Conservation (phyloP, 2,888 invertebrate species). For the Hyppa rectilinea region DNA sequence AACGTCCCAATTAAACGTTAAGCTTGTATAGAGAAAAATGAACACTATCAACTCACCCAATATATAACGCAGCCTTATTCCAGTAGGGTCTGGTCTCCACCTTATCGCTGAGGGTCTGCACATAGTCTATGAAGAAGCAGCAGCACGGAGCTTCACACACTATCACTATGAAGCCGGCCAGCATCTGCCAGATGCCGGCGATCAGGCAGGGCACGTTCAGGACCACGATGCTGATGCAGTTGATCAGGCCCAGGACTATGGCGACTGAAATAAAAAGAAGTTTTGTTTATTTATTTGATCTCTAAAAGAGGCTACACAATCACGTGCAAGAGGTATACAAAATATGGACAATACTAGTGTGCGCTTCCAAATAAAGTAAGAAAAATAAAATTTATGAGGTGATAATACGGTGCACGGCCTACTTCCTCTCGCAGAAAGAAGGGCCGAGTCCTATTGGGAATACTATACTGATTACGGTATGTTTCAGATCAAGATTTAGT, state of each 20-base stretch:
- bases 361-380: background rate
- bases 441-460: background rate
- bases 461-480: background rate
- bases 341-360: background rate
- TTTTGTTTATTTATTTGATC: constrained; percentile 9
- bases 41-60: constrained; percentile 92
- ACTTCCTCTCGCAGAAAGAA: background rate
- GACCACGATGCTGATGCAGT: constrained; percentile 92
- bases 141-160: constrained; percentile 99
- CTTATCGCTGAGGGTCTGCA: constrained; percentile 95
- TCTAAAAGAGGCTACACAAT: background rate
- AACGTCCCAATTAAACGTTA: background rate
- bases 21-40: background rate
- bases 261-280: constrained; percentile 92
- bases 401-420: background rate
- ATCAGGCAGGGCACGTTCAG: constrained; percentile 92
- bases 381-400: background rate
- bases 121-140: constrained; percentile 98
- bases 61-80: constrained; percentile 96
- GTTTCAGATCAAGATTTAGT: background rate
- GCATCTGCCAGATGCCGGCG: constrained; percentile 96
- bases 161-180: constrained; percentile 96
- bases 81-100: constrained; percentile 96
- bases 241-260: constrained; percentile 95
- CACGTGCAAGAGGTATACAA: too few species aligned